phyloP scores from a whole-genome alignment of 2,113 vertebrate genomes.

The Lophura nycthemera region DNA sequence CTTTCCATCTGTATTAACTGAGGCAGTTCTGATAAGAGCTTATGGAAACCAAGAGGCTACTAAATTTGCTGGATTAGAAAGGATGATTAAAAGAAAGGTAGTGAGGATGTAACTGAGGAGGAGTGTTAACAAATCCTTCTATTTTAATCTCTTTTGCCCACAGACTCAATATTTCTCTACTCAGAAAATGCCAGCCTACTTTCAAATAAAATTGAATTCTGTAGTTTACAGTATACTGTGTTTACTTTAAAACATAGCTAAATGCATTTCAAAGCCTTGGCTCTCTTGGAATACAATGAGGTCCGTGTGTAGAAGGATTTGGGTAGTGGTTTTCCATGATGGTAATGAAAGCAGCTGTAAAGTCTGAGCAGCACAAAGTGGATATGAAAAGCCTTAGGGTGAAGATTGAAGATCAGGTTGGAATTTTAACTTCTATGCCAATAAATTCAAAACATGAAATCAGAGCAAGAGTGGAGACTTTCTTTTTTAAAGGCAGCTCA shows the following conservation, averaged over 20 bases:
- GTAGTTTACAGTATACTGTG: neutral
- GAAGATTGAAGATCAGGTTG: neutral
- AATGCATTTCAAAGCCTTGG: neutral
- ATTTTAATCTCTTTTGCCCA: neutral
- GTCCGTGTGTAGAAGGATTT: neutral
- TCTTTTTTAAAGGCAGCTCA: slow-evolving; percentile 7
- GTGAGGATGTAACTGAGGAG: neutral
- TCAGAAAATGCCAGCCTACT: neutral
- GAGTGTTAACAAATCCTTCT: neutral
- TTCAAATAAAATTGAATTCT: neutral
- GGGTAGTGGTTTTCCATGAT: neutral
- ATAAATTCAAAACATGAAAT: neutral
- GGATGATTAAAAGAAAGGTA: neutral
- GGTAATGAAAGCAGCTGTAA: neutral
- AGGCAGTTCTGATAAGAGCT: neutral
- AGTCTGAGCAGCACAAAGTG: neutral
- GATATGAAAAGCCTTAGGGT: neutral
- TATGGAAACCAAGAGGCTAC: neutral
- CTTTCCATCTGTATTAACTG: neutral
- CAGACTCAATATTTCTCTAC: neutral
- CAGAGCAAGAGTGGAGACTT: neutral
- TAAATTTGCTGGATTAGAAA: neutral
- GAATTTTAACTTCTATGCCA: slow-evolving; percentile 11
- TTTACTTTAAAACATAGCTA: neutral
- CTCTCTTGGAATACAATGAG: neutral